Evolutionary conservation across 2,888 invertebrate genomes (phyloP).

Genomic region (Agriotes lineatus): DNA sequence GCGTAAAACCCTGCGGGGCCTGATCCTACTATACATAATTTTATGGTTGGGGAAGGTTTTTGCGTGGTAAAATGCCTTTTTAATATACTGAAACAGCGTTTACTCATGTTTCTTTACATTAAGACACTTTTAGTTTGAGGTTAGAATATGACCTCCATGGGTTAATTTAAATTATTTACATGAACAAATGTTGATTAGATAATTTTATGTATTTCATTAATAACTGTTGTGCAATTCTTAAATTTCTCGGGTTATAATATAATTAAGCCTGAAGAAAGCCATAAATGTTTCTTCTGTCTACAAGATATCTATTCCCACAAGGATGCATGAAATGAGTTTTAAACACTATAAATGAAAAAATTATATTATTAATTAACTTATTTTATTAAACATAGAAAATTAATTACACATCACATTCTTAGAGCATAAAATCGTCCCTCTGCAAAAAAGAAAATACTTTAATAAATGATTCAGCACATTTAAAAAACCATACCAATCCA

Average conservation of each 20-base stretch:
- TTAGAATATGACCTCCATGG: no score
- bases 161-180: no score
- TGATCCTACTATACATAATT: slow-evolving; percentile 87
- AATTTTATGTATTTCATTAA: no score
- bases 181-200: no score
- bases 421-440: slow-evolving; percentile 68
- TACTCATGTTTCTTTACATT: slow-evolving; percentile 24
- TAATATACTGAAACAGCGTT: slow-evolving; percentile 26
- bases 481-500: slow-evolving; percentile 79
- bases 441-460: slow-evolving; percentile 69
- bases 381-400: not conserved
- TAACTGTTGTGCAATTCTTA: no score
- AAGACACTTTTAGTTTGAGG: not conserved
- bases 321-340: no score
- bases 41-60: slow-evolving; percentile 55
- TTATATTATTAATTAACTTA: not conserved
- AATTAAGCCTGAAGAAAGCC: no score
- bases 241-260: no score
- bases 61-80: slow-evolving; percentile 39
- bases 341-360: no score
- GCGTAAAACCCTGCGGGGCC: slow-evolving; percentile 99
- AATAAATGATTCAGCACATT: no score
- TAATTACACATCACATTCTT: slow-evolving; percentile 25
- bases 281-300: no score
- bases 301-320: no score